These are phyloP conservation scores for Chymomyza amoena DNA, from an alignment of 2,888 invertebrate species.

Conservation along the genomic window DNA sequence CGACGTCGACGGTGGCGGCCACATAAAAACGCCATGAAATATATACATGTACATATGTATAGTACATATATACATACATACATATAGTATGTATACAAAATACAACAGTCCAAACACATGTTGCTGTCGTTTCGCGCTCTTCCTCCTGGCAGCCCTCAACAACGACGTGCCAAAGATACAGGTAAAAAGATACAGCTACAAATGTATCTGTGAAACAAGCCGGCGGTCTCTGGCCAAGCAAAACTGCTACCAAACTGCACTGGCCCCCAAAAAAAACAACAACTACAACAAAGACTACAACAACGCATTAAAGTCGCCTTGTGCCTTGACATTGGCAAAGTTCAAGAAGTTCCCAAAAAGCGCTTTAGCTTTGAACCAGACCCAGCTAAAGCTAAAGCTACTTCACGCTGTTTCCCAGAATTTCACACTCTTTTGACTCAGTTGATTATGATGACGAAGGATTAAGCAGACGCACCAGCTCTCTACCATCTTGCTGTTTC, in stretches of 20 bases:
- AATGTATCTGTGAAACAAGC: constrained; percentile 44
- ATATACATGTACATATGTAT: constrained; percentile 20
- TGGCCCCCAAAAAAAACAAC: constrained; percentile 41
- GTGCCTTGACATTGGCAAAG: constrained; percentile 60
- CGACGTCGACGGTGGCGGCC: background rate
- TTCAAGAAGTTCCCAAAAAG: constrained; percentile 54
- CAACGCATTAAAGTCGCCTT: background rate
- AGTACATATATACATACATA: no score
- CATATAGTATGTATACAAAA: constrained; percentile 19
- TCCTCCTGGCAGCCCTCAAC: constrained; percentile 16
- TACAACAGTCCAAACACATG: constrained; percentile 53
- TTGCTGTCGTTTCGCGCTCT: constrained; percentile 52
- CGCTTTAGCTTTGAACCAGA: background rate
- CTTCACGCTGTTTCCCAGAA: constrained; percentile 63
- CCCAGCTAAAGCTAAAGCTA: constrained; percentile 18
- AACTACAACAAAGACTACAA: background rate
- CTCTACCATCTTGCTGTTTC: no score
- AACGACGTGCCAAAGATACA: constrained; percentile 68
- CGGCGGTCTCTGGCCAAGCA: constrained; percentile 33
- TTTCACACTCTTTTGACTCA: constrained; percentile 62
- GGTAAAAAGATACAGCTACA: constrained; percentile 68
- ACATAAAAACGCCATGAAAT: constrained; percentile 61
- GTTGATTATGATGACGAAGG: constrained; percentile 64
- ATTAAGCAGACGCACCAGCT: constrained; percentile 47
- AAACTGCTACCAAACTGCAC: constrained; percentile 37